Base-by-base conservation (phyloP, 2,113 vertebrate species). In the Lates calcarifer region DNA sequence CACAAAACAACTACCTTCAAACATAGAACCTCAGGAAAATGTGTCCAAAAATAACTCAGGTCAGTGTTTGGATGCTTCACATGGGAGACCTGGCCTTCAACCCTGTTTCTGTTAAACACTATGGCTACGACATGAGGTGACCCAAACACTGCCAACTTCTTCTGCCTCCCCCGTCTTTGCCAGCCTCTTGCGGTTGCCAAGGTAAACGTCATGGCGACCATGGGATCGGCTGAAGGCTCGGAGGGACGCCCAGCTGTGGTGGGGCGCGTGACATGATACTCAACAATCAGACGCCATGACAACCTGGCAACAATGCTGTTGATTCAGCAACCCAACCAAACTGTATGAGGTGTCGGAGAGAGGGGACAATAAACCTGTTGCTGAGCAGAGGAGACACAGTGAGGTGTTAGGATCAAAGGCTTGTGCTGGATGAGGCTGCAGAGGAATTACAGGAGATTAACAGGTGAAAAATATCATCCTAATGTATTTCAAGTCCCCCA, bases 221-320 rank as follows among this genome's bases (percentile, higher is more conserved):
- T 63, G 77, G 77, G 74, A 62, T 83, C 43, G 56, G 79, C 72
- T 47, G 64, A 53, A 64, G 79, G 62, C 79, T 83, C 45, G 13
- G 53, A 69, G 85, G 67, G 85, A 78, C 31, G 49, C 63, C 88
- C 39, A 6, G 77, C 90, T 83, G 87, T 84, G 79, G 83, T 17
- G 55, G 84, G 69, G 86, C 49, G 73, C 39, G 66, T 86, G 86
- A 93, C 90, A 79, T 73, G 89, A 92, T 85, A 26, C 82, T 71
- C 84, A 63, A 88, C 83, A 77, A 76, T 87, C 86, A 82, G 77
- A 88, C 80, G n/a, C 90, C 91, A 91, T 91, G 88, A 74, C 90
- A 89, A 93, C 90, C 79, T 72, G 82, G 88, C 85, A 89, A 66
- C 90, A 83, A 84, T 89, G 86, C 82, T 83, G 87, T 77, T 78